These are phyloP conservation scores for Gnathonemus longibarbis DNA, from an alignment of 2,113 vertebrate species.

Conservation along the genomic window DNA sequence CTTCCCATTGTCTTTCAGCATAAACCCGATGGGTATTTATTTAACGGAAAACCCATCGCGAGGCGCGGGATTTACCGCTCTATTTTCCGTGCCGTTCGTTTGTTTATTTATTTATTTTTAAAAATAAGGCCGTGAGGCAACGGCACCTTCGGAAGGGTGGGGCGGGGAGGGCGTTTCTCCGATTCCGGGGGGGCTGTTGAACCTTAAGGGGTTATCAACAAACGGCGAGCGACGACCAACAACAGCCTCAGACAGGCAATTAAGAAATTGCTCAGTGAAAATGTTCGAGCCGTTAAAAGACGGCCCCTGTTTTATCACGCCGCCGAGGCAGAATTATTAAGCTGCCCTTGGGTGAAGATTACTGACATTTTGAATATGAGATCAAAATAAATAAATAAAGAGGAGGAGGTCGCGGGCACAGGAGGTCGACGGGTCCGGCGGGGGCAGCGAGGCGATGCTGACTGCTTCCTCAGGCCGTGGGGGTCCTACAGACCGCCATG, in stretches of 20 bases:
- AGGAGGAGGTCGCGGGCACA: slow-evolving; percentile 54
- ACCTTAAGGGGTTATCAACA: slow-evolving; percentile 54
- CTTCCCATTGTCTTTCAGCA: slow-evolving; percentile 99
- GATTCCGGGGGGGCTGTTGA: slow-evolving; percentile 58
- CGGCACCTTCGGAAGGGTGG: slow-evolving; percentile 45
- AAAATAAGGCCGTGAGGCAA: slow-evolving; percentile 55
- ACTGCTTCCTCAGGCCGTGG: slow-evolving; percentile 35
- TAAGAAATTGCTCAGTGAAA: slow-evolving; percentile 69
- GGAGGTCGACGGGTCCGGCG: slow-evolving; percentile 57
- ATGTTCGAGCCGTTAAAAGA: slow-evolving; percentile 64
- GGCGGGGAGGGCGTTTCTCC: slow-evolving; percentile 46
- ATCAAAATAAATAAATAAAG: slow-evolving; percentile 37
- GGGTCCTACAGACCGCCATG: slow-evolving; percentile 40
- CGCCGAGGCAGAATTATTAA: slow-evolving; percentile 53
- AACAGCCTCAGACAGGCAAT: slow-evolving; percentile 58
- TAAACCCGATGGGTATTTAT: slow-evolving; percentile 99
- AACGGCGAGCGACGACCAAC: slow-evolving; percentile 38
- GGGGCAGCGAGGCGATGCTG: slow-evolving; percentile 45
- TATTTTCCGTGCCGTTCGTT: slow-evolving; percentile 71
- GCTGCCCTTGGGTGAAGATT: slow-evolving; percentile 60
- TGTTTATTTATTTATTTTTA: slow-evolving; percentile 40
- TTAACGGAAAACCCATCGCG: slow-evolving; percentile 99
- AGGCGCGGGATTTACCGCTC: slow-evolving; percentile 97
- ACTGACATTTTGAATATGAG: slow-evolving; percentile 62
- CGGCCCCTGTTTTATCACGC: slow-evolving; percentile 51